Base-by-base conservation (phyloP, 1,140 invertebrate species). In the Lepeophtheirus salmonis region DNA sequence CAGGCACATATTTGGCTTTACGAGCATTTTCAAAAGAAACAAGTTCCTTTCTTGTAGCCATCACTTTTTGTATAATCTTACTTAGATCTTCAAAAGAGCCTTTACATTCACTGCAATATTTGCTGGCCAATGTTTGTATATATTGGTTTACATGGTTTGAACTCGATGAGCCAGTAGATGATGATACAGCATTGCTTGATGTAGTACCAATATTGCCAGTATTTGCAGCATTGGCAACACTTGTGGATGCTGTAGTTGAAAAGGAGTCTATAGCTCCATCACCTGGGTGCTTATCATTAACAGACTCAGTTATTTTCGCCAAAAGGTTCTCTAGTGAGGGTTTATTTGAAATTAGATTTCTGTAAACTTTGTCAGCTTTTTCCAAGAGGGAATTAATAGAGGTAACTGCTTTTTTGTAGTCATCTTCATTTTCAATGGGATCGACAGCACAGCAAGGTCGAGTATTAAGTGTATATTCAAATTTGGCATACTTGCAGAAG, bases 401-500 rank as follows among this genome's bases (percentile, higher is more conserved):
- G 1, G 81, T 79, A 3, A 96, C 84, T 12, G 90, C 92, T 74
- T 95, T 94, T 68, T 90, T 90, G 0, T 92, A 77, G 72, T 97
- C 92, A 65, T 97, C 91, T 67, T 97, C 91, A 68, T 83, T 94
- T 68, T 97, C 91, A 49, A 97, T 95, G 0, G 89, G 88, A 75
- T 97, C 91, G 0, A 96, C 90, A 18, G 89, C 89, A 73, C 89
- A 94, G 67, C 89, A 92, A 0, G 88, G 83, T 48, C 86, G 79
- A 1, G 84, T 89, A 2, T 83, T 84, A 52, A 97, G 74, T 10
- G 85, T 89, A 59, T 78, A 92, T 73, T 97, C 94, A 71, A 98
- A 96, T 72, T 97, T 96, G n/a, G 92, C 94, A 73, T 97, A 97
- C 73, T 97, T 97, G 75, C 92, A 97, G 72, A 96, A 97, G 1